Evolutionary conservation across 2,888 invertebrate genomes (phyloP), one percentile per base, ranked within the genome.

Genomic region (Protophormia terraenovae): DNA sequence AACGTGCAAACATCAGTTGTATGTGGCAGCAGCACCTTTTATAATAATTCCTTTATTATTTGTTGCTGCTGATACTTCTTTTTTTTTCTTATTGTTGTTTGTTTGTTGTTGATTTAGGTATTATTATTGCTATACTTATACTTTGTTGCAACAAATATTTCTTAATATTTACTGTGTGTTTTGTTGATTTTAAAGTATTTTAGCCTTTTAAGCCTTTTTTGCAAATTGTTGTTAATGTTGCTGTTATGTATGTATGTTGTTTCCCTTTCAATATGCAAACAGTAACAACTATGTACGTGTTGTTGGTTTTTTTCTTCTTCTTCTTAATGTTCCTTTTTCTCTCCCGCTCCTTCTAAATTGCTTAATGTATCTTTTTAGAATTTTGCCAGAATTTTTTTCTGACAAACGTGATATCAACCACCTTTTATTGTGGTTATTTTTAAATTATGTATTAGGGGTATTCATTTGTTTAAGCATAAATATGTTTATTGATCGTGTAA

Each of bases 131-230:
- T 3, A 69, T 69, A 85, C n/a, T n/a, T n/a, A 75, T 78, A 85
- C 82, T 67, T 64, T 85, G 78, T 85, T 85, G 85, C 82, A 50
- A 50, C 38, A 76, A 64, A 60, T 75, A 55, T 69, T 67, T 53
- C 22, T 41, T 50, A 12, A 38, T 67, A 77, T 77, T 80, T 45
- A 12, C 45, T 41, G 6, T 41, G 14, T 22, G 24, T 19, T 55
- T 32, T 66, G n/a, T 69, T 47, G 69, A n/a, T 69, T 4, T 66
- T 45, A 27, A 45, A 77, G 58, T 47, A 32, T 60, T 78, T 69
- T 41, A 76, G 66, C 45, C 53, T 45, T 72, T 79, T 62, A n/a
- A 53, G 38, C 24, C 35, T 62, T 64, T 62, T 10, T 60, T 73
- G 72, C 24, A 27, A 35, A 24, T 66, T 19, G 45, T 12, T 24